These are phyloP conservation scores for Ochotona curzoniae DNA, from an alignment of 2,113 vertebrate species.

Conservation along the genomic window DNA sequence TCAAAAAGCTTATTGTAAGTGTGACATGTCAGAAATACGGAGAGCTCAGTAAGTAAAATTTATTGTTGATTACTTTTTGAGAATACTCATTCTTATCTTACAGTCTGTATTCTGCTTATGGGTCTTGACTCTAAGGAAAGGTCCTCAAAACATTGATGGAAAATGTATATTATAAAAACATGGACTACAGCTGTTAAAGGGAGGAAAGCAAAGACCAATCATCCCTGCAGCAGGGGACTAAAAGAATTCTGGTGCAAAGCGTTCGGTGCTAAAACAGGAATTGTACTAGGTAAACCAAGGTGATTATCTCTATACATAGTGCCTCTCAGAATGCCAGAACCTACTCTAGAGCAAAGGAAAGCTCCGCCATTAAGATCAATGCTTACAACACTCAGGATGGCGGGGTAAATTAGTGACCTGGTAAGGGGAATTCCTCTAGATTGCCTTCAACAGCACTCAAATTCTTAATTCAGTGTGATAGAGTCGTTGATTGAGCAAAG, in stretches of 20 bases:
- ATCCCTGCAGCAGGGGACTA: background rate
- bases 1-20: background rate
- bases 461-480: background rate
- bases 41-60: background rate
- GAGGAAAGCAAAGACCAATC: background rate
- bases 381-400: background rate
- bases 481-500: background rate
- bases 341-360: background rate
- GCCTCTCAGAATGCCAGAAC: background rate
- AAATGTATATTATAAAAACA: too few species aligned
- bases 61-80: slow-evolving; percentile 1
- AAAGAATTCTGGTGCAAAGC: background rate
- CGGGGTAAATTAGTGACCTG: background rate
- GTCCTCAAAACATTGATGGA: too few species aligned
- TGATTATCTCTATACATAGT: background rate
- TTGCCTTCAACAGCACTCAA: background rate
- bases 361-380: background rate
- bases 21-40: background rate
- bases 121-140: background rate
- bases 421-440: background rate
- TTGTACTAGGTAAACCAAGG: background rate
- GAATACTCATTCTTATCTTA: background rate
- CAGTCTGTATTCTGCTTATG: background rate
- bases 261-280: background rate
- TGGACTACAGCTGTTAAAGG: background rate